Percentiles rank a stretch among this genome's conserved stretches.
These are phyloP conservation scores for Pterocles burchelli DNA, from an alignment of 2,113 vertebrate genomes.

Conservation along the genomic window DNA sequence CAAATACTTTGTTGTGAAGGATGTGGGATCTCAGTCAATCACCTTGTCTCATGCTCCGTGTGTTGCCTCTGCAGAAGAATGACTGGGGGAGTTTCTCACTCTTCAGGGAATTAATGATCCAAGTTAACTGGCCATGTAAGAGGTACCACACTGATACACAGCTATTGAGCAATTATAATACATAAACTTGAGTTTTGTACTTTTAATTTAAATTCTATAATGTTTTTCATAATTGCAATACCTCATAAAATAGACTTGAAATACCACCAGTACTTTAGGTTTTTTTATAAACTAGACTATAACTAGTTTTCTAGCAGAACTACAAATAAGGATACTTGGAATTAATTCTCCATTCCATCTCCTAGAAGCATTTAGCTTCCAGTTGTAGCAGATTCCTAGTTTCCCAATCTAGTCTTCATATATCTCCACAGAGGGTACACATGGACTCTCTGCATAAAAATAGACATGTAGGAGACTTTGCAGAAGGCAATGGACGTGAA, in stretches of 20 bases:
- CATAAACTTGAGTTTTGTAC: neutral
- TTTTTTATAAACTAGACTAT: neutral
- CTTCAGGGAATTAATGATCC: neutral
- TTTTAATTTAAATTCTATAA: neutral
- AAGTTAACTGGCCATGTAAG: neutral
- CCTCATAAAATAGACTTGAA: neutral
- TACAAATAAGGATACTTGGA: neutral
- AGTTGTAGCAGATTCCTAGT: neutral
- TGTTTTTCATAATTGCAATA: neutral
- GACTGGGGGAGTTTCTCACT: neutral
- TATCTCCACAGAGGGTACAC: neutral
- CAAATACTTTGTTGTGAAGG: neutral
- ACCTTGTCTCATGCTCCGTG: neutral
- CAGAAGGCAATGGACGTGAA: neutral
- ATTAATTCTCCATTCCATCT: neutral
- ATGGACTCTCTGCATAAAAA: neutral
- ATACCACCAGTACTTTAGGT: neutral
- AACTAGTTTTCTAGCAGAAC: neutral
- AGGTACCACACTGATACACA: neutral
- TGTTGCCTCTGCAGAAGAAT: neutral
- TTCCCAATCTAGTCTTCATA: neutral
- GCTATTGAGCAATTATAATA: neutral
- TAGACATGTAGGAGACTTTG: neutral
- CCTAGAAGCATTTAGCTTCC: neutral
- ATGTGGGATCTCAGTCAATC: neutral